Evolutionary conservation across 2,888 invertebrate species (phyloP).

Genomic region (Torymus aiolomorphi): DNA sequence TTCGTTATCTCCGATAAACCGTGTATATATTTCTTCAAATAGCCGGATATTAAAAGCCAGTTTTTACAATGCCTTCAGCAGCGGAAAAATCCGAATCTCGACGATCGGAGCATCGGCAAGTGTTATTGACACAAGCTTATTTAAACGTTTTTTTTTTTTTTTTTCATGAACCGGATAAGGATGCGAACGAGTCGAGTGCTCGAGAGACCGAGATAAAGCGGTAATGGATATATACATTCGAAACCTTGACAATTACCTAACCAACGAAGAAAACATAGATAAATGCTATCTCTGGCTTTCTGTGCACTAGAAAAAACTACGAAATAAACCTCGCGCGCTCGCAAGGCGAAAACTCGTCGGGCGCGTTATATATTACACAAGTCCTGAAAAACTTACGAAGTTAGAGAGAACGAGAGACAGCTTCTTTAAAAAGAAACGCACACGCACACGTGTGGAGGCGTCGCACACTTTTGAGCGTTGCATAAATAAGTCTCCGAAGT

Average conservation of each 20-base stretch:
- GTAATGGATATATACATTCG: not conserved
- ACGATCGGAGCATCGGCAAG: too few species aligned
- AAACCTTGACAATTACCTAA: constrained; percentile 26
- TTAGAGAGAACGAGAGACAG: too few species aligned
- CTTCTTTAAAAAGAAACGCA: too few species aligned
- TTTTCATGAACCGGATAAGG: not conserved
- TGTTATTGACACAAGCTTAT: not conserved
- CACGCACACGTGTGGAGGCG: too few species aligned
- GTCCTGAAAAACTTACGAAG: too few species aligned
- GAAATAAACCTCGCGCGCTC: not conserved
- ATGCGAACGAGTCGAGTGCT: not conserved
- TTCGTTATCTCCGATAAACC: too few species aligned
- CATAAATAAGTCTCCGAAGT: too few species aligned
- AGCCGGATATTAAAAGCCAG: too few species aligned
- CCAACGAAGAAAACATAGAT: constrained; percentile 7
- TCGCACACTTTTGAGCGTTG: too few species aligned
- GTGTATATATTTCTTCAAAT: too few species aligned
- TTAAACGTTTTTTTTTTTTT: not conserved
- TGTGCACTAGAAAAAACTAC: not conserved
- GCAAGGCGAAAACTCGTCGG: not conserved
- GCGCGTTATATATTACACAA: not conserved
- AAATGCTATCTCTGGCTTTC: constrained; percentile 8
- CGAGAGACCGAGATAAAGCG: constrained; percentile 1
- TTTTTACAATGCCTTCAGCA: too few species aligned
- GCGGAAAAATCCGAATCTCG: too few species aligned